Base-by-base conservation (phyloP, 1,140 invertebrate genomes). In the Brachionus manjavacas region DNA sequence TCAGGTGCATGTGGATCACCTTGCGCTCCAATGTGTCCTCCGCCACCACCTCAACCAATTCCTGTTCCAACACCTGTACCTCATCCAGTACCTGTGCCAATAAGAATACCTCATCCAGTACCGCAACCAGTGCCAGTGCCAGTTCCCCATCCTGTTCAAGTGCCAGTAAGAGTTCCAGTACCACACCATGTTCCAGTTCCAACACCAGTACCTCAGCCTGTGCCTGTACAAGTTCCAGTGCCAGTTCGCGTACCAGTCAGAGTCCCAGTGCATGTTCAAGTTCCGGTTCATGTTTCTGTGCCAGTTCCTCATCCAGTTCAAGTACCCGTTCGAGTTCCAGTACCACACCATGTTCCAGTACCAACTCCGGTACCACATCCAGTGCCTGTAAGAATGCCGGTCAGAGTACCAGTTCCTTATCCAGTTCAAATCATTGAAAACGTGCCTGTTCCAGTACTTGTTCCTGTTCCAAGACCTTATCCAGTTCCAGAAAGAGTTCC, bases 401-500 rank as follows among this genome's bases (percentile, higher is more conserved):
- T 52, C 8, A 20, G 25, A 55, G 46, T 78, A 11, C 74, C 43
- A 78, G 74, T 78, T 12, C 72, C 72, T 35, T 20, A 46, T 46
- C 72, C 72, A 76, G 23, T 35, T n/a, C 72, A 20, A 46, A 39
- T 74, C 20, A 12, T 49, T 28, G 72, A 78, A 78, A 8, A 14
- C 25, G 43, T 78, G 28, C 28, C 28, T 31, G 74, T 78, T 4
- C 74, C 46, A 52, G 7, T 43, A 31, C 43, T 25, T 31, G 43
- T 52, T n/a, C 74, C 74, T 28, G 35, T 52, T 31, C 46, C 74
- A 52, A 28, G n/a, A 31, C 74, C 74, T n/a, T 52, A 78, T 52
- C 43, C 25, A 31, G 74, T 78, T 31, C 43, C 8, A 14, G 74
- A 52, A 52, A 52, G 25, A 78, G 46, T 78, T 8, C 74, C 74